These are phyloP conservation scores for Syngnathus scovelli DNA, from an alignment of 2,113 vertebrate species.

Conservation along the genomic window DNA sequence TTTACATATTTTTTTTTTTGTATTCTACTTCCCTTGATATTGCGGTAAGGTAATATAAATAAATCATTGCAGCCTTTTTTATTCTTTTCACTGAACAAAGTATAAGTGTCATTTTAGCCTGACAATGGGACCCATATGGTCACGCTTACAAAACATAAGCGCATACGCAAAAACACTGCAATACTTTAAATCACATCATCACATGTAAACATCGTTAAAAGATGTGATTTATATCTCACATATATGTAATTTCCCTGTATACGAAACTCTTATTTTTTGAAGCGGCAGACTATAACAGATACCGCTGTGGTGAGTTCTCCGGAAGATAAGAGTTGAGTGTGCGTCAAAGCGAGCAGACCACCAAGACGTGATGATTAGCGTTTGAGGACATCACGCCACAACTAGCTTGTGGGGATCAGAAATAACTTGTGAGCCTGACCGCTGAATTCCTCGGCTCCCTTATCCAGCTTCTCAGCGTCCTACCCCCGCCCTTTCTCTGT, in stretches of 20 bases:
- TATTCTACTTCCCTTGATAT: neutral
- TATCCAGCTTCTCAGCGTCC: slow-evolving; percentile 53
- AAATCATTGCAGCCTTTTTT: neutral
- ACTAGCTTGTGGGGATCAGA: slow-evolving; percentile 59
- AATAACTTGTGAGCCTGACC: slow-evolving; percentile 66
- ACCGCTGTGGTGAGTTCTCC: slow-evolving; percentile 14
- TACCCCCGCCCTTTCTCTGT: slow-evolving; percentile 26
- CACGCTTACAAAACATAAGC: neutral
- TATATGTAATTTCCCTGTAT: slow-evolving; percentile 7
- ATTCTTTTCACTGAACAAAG: neutral
- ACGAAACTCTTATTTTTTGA: slow-evolving; percentile 12
- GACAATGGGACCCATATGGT: neutral
- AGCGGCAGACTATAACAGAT: slow-evolving; percentile 18
- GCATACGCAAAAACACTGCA: neutral
- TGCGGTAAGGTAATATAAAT: neutral
- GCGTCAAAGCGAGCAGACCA: slow-evolving; percentile 47
- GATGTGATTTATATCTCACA: slow-evolving; percentile 5
- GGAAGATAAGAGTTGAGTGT: slow-evolving; percentile 30
- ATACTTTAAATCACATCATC: slow-evolving; percentile 3
- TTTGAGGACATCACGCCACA: slow-evolving; percentile 52
- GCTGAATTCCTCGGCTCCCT: slow-evolving; percentile 58
- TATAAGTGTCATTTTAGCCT: neutral
- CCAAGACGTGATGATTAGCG: slow-evolving; percentile 61
- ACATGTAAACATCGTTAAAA: slow-evolving; percentile 3
- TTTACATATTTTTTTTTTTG: neutral